Percentiles rank a stretch among this genome's conserved stretches.
These are phyloP conservation scores for Pseudochirops cupreus DNA, from an alignment of 2,797 vertebrate genomes.

Conservation along the genomic window DNA sequence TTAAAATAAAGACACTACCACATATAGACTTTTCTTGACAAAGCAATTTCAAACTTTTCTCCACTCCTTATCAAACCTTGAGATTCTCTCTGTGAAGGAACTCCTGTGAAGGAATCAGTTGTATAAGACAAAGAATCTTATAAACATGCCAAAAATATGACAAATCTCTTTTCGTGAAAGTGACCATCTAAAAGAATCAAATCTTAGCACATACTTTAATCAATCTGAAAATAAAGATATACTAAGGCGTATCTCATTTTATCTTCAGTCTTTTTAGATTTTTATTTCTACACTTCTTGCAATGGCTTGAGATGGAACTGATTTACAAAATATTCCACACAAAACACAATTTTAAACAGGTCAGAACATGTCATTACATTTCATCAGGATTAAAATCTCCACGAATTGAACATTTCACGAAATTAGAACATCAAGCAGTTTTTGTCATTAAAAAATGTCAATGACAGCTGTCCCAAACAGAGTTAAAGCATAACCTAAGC, in stretches of 20 bases:
- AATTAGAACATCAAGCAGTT: slow-evolving; percentile 52
- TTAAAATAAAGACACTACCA: slow-evolving; percentile 57
- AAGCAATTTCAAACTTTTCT: slow-evolving; percentile 56
- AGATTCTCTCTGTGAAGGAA: slow-evolving; percentile 45
- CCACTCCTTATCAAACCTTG: slow-evolving; percentile 16
- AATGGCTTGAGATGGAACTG: slow-evolving; percentile 49
- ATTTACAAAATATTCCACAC: slow-evolving; percentile 61
- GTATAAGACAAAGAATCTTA: slow-evolving; percentile 55
- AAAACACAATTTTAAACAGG: slow-evolving; percentile 59
- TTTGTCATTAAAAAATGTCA: slow-evolving; percentile 53
- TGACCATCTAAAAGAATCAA: slow-evolving; percentile 26
- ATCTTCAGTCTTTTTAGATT: slow-evolving; percentile 50
- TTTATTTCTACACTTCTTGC: slow-evolving; percentile 53
- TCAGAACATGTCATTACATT: slow-evolving; percentile 54
- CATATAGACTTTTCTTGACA: neutral
- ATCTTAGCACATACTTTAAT: slow-evolving; percentile 29
- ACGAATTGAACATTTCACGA: slow-evolving; percentile 39
- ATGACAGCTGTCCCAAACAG: slow-evolving; percentile 28
- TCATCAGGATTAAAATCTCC: slow-evolving; percentile 38
- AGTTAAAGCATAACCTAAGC: slow-evolving; percentile 28
- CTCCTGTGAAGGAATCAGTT: slow-evolving; percentile 54
- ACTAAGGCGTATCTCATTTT: slow-evolving; percentile 25
- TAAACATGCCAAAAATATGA: slow-evolving; percentile 63
- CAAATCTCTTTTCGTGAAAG: slow-evolving; percentile 51
- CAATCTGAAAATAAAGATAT: slow-evolving; percentile 24